These are phyloP conservation scores for Scaptomyza flava DNA, from an alignment of 2,888 invertebrate genomes.

Conservation along the genomic window DNA sequence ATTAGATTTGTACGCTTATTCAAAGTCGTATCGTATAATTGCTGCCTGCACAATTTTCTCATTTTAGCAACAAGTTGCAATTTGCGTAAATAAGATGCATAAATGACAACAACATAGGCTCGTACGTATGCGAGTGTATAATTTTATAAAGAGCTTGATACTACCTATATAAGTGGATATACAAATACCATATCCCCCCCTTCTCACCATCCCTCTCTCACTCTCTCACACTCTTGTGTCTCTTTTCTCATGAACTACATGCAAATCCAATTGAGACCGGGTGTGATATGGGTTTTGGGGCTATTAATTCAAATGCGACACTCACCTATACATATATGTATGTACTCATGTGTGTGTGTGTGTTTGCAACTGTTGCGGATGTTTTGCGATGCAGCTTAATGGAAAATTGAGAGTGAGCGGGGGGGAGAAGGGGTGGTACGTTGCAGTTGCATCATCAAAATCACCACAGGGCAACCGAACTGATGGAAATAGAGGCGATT, in stretches of 20 bases:
- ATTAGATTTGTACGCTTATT: slow-evolving; percentile 5
- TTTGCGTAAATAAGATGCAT: slow-evolving; percentile 13
- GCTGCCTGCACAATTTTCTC: slow-evolving; percentile 18
- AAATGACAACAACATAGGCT: neutral
- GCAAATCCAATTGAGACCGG: slow-evolving; percentile 20
- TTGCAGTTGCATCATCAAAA: slow-evolving; percentile 47
- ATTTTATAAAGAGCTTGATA: slow-evolving; percentile 10
- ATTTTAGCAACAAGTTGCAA: slow-evolving; percentile 6
- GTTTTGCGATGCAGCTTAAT: slow-evolving; percentile 5
- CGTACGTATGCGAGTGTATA: neutral
- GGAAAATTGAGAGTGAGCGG: neutral
- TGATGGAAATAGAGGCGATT: slow-evolving; percentile 11
- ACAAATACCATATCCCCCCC: neutral
- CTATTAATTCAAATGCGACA: slow-evolving; percentile 33
- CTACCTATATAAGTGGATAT: slow-evolving; percentile 13
- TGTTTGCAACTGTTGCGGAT: slow-evolving; percentile 21
- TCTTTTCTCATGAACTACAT: neutral
- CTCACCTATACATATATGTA: slow-evolving; percentile 13
- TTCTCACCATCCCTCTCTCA: neutral
- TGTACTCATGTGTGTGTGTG: neutral
- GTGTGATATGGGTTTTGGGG: slow-evolving; percentile 18
- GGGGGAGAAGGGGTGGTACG: neutral
- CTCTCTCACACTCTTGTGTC: neutral
- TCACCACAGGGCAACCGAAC: slow-evolving; percentile 10
- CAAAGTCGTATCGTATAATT: slow-evolving; percentile 13